phyloP scores from a whole-genome alignment of 2,113 vertebrate species.

The Chaetodon auriga region DNA sequence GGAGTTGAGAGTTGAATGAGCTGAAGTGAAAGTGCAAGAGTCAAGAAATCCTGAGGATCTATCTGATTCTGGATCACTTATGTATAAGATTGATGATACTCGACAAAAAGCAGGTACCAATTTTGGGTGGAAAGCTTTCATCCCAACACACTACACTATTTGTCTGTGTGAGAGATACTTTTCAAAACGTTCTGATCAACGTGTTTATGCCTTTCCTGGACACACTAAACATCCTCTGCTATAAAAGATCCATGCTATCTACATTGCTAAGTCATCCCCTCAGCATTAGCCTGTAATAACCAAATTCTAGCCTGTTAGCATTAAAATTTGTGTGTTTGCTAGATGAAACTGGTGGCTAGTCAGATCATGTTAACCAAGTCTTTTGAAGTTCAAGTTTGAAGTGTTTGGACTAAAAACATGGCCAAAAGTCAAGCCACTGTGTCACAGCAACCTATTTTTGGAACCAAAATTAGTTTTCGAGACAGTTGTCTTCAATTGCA shows the following conservation, averaged over 20 bases:
- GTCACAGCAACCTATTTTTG: neutral
- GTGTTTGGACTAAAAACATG: neutral
- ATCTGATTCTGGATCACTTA: neutral
- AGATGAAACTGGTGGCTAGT: neutral
- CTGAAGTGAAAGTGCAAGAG: neutral
- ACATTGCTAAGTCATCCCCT: neutral
- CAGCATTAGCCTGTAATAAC: neutral
- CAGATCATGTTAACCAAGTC: neutral
- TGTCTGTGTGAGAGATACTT: neutral
- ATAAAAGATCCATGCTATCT: neutral
- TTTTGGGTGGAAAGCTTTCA: neutral
- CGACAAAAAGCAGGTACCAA: neutral
- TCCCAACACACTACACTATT: neutral
- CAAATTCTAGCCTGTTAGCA: neutral
- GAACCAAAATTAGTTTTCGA: neutral
- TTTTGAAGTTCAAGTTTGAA: neutral
- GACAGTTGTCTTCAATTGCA: neutral
- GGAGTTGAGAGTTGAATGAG: conserved; percentile 7
- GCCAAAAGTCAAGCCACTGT: neutral
- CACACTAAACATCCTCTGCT: neutral
- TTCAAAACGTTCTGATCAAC: neutral
- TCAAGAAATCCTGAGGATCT: neutral
- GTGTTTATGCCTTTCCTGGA: too few relatives aligned
- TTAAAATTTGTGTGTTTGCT: neutral
- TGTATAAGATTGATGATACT: neutral